Percentiles rank a stretch among this genome's conserved stretches.
These are phyloP conservation scores for Mellilla xanthometata DNA, from an alignment of 2,888 invertebrate species.

Conservation along the genomic window DNA sequence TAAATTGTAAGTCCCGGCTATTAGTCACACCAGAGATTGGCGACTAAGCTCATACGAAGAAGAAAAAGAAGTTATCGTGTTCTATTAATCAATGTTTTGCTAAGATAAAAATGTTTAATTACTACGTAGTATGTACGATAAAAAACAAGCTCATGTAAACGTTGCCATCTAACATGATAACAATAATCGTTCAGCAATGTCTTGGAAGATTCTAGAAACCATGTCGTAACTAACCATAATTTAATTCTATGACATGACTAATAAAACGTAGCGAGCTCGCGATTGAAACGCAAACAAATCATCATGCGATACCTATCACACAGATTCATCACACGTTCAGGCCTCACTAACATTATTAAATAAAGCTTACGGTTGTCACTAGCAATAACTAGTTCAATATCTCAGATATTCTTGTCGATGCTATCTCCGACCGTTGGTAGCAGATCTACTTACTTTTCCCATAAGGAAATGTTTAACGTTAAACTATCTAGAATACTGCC, in stretches of 20 bases:
- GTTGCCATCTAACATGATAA: not conserved
- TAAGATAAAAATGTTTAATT: no score
- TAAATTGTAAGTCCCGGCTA: no score
- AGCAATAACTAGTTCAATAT: conserved; percentile 53
- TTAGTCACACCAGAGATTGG: no score
- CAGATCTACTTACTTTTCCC: conserved; percentile 27
- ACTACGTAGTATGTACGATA: no score
- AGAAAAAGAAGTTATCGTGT: no score
- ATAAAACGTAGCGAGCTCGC: conserved; percentile 24
- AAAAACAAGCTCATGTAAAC: not conserved
- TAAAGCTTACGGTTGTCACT: conserved; percentile 52
- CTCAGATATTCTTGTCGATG: conserved; percentile 37
- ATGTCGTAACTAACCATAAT: no score
- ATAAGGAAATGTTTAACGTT: conserved; percentile 42
- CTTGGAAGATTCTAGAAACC: not conserved
- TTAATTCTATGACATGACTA: conserved; percentile 1
- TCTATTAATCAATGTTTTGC: no score
- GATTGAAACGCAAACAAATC: conserved; percentile 31
- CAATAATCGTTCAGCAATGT: no score
- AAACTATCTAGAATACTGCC: conserved; percentile 33
- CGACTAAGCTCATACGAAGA: no score
- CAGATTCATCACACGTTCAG: conserved; percentile 43
- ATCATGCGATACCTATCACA: conserved; percentile 41
- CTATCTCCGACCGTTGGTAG: conserved; percentile 17
- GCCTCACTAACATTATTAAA: conserved; percentile 48